Conservation (phyloP, 2,113 vertebrate species). For the Aspiorhynchus laticeps region DNA sequence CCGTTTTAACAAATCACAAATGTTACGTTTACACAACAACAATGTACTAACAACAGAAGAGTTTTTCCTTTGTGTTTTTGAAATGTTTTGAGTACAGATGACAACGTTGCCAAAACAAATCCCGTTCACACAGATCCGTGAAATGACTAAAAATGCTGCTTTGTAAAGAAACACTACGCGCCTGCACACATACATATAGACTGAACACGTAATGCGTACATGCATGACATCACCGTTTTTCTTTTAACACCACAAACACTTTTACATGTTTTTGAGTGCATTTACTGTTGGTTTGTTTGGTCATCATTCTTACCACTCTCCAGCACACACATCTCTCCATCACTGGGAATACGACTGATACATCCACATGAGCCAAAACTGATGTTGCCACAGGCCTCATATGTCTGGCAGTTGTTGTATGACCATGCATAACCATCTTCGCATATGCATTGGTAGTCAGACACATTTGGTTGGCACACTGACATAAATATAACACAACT, state of each 20-base stretch:
- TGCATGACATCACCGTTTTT: no score
- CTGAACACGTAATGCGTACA: no score
- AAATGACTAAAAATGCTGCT: no score
- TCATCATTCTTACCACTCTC: conserved; percentile 31
- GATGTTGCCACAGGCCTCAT: conserved; percentile 36
- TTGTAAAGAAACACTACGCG: no score
- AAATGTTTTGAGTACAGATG: no score
- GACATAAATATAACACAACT: conserved; percentile 1
- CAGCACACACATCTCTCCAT: conserved; percentile 44
- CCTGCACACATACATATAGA: no score
- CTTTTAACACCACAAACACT: background rate
- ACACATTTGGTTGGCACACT: conserved; percentile 53
- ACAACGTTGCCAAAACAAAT: no score
- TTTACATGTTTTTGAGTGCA: background rate
- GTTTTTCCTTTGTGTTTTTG: no score
- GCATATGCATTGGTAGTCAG: conserved; percentile 53
- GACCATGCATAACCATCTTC: conserved; percentile 49
- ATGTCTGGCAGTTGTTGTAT: conserved; percentile 21
- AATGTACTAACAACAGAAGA: no score
- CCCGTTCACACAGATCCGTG: no score
- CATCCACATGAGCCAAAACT: conserved; percentile 31
- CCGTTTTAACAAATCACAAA: no score
- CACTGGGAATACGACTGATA: conserved; percentile 32
- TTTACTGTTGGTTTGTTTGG: background rate
- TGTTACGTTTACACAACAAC: no score